Evolutionary conservation across 2,113 vertebrate genomes (phyloP), one percentile per base, ranked within the genome.

Genomic region (Siniperca knerii): DNA sequence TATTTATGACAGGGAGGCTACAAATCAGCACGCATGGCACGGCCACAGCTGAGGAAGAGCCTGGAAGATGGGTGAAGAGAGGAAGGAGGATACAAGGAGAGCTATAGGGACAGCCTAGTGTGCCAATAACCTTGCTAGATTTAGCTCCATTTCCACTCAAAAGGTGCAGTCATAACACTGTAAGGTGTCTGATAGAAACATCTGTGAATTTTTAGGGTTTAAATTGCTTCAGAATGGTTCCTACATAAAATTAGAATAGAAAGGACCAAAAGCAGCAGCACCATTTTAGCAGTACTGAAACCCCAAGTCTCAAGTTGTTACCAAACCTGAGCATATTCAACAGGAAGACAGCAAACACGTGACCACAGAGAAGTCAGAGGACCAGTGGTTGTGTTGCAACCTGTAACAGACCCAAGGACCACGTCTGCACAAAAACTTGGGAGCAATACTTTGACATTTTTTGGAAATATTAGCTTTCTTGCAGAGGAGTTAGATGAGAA

Each of bases 1-100:
- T 81, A 77, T 90, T 88, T 89, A 65, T 86, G 85, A 82, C 77
- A 50, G 2, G 0, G 48, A 66, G 67, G 70, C 64, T 76, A 75
- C 65, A 87, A 82, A 89, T 88, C 78, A 88, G 44, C 82, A 54
- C 0, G 11, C 37, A 6, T 62, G 72, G 13, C 72, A 64, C 4
- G 66, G 50, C n/a, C 29, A n/a, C 33, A 52, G 82, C 73, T 55
- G 58, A 82, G 44, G 37, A 65, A 54, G 37, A 35, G 54, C n/a
- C 25, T 11, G n/a, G 4, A 6, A 12, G 29, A 70, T 15, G 48
- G 52, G 25, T 29, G 58, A 83, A 42, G 64, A 50, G 7, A 7
- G 8, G 40, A 33, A n/a, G 75, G 52, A 20, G 20, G 71, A 25
- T n/a, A 29, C 0, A 60, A 5, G 2, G n/a, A 62, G 46, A 16